Percentiles rank a stretch among this genome's conserved stretches.
Evolutionary conservation across 1,140 invertebrate species (phyloP).

Genomic region (Dermatophagoides farinae): DNA sequence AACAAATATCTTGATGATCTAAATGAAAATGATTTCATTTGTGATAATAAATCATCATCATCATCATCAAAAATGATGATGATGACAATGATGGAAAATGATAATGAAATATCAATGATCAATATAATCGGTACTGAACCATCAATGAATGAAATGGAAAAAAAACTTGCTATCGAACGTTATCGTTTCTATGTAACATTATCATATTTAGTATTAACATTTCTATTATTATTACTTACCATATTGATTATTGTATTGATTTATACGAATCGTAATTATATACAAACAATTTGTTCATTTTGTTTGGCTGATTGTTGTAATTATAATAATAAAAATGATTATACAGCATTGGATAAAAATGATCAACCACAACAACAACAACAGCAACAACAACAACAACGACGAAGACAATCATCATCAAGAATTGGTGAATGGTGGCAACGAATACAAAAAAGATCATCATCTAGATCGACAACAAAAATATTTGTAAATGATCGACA

Average conservation of each 20-base stretch:
- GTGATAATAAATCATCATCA: background rate
- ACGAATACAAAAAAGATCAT: too few species aligned
- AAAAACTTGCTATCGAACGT: background rate
- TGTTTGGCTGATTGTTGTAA: background rate
- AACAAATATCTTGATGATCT: slow-evolving; percentile 1
- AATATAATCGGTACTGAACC: background rate
- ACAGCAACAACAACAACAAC: too few species aligned
- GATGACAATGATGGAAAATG: background rate
- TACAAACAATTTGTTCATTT: background rate
- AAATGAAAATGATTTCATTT: background rate
- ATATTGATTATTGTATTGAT: background rate
- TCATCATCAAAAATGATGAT: background rate
- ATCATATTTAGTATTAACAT: background rate
- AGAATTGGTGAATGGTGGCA: too few species aligned
- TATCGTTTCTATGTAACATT: background rate
- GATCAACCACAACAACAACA: too few species aligned
- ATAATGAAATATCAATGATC: background rate
- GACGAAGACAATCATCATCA: too few species aligned
- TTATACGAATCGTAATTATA: background rate
- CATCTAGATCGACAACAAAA: too few species aligned
- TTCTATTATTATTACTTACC: background rate
- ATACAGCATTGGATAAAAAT: background rate
- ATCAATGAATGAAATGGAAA: background rate
- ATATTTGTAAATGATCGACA: too few species aligned
- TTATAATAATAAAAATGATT: background rate